A percentile compares a stretch with the other conserved stretches of the same genome.
Evolutionary conservation across 2,113 vertebrate species (phyloP).

Genomic region (Pseudois nayaur): DNA sequence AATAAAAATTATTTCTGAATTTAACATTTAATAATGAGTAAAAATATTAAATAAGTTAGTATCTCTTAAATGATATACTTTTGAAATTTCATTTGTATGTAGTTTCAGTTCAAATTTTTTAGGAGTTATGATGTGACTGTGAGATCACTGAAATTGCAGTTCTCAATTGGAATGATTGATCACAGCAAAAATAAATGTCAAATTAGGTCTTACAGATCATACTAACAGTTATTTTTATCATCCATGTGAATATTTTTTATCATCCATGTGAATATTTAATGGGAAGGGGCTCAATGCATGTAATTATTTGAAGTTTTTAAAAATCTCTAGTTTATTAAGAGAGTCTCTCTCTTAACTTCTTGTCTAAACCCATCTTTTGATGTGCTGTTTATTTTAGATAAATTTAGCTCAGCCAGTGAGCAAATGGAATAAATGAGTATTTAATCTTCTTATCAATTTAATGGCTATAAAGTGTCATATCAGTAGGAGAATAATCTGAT

Average conservation of each 20-base stretch:
- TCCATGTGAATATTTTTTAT: slow-evolving; percentile 40
- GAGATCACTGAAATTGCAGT: neutral
- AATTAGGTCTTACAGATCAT: slow-evolving; percentile 12
- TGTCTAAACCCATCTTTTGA: slow-evolving; percentile 31
- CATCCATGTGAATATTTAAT: slow-evolving; percentile 20
- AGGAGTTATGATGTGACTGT: slow-evolving; percentile 32
- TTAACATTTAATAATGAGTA: neutral
- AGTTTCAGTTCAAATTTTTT: slow-evolving; percentile 34
- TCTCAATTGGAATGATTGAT: slow-evolving; percentile 41
- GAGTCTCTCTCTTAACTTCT: slow-evolving; percentile 12
- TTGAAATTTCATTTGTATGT: slow-evolving; percentile 34
- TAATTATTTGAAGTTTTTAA: slow-evolving; percentile 37
- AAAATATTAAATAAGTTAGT: slow-evolving; percentile 27
- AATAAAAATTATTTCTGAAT: slow-evolving; percentile 14
- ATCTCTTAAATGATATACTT: slow-evolving; percentile 33
- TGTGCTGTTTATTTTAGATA: slow-evolving; percentile 59
- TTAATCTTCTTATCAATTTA: slow-evolving; percentile 18
- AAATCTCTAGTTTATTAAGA: slow-evolving; percentile 34
- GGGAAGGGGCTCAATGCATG: slow-evolving; percentile 28
- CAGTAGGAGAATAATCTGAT: slow-evolving; percentile 17
- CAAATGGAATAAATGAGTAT: neutral
- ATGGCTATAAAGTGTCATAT: slow-evolving; percentile 39
- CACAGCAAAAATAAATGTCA: neutral
- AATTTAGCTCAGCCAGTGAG: slow-evolving; percentile 23
- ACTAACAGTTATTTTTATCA: slow-evolving; percentile 44